These are phyloP conservation scores for Agonopterix heracliana DNA, from an alignment of 2,888 invertebrate species.

Conservation along the genomic window DNA sequence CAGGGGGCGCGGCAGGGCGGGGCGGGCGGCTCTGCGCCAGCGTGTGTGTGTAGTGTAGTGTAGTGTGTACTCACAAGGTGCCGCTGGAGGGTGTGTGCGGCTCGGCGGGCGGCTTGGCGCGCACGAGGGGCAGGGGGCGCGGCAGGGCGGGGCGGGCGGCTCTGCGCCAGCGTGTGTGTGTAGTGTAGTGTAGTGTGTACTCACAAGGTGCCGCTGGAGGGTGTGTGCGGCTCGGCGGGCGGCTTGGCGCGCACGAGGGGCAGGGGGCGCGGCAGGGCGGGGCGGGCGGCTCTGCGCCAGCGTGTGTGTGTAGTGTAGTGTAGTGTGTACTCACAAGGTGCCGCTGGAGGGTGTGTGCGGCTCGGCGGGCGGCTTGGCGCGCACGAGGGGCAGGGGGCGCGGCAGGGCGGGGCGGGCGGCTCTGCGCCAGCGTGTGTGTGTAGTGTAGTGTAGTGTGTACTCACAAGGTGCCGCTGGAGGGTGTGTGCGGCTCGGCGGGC, in stretches of 20 bases:
- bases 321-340: too few species aligned
- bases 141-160: conserved; percentile 12
- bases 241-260: conserved; percentile 20
- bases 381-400: conserved; percentile 23
- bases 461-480: conserved; percentile 40
- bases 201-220: conserved; percentile 28
- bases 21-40: too few species aligned
- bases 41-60: too few species aligned
- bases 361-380: conserved; percentile 9
- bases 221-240: conserved; percentile 1
- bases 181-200: too few species aligned
- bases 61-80: too few species aligned
- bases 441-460: too few species aligned
- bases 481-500: conserved; percentile 1
- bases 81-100: conserved; percentile 12
- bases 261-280: conserved; percentile 17
- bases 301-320: too few species aligned
- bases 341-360: conserved; percentile 12
- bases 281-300: conserved; percentile 24
- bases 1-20: conserved; percentile 16
- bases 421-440: conserved; percentile 26
- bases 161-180: too few species aligned
- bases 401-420: conserved; percentile 18
- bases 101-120: conserved; percentile 9
- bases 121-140: conserved; percentile 23